A percentile compares a stretch with the other conserved stretches of the same genome.
phyloP scores from a whole-genome alignment of 2,888 invertebrate species.

The Poecilobothrus nobilitatus region DNA sequence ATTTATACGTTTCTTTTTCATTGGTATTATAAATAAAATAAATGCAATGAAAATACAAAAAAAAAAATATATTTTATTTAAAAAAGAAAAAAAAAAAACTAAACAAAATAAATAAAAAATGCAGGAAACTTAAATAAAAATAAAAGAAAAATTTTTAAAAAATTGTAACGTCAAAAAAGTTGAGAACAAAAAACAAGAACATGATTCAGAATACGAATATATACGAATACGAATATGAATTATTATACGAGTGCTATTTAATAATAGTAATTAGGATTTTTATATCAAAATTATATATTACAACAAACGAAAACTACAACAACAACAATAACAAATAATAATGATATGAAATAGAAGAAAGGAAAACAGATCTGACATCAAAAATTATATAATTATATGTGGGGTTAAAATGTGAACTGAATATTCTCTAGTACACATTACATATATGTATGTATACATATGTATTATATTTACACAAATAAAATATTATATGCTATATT shows the following conservation, averaged over 20 bases:
- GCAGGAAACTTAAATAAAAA: too few relatives aligned
- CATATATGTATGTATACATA: too few relatives aligned
- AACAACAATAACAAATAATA: neutral
- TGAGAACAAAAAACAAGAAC: too few relatives aligned
- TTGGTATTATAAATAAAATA: conserved; percentile 1
- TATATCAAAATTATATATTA: neutral
- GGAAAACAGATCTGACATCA: neutral
- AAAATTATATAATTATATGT: neutral
- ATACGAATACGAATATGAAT: neutral
- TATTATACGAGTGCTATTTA: neutral
- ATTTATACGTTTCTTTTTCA: neutral
- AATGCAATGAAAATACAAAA: neutral
- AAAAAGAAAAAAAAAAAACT: neutral
- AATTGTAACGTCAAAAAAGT: too few relatives aligned
- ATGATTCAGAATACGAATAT: too few relatives aligned
- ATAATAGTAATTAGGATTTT: neutral
- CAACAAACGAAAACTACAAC: neutral
- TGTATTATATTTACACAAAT: too few relatives aligned
- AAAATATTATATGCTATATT: too few relatives aligned
- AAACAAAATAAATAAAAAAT: neutral
- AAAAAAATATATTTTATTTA: too few relatives aligned
- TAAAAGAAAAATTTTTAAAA: too few relatives aligned
- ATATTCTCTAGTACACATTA: too few relatives aligned
- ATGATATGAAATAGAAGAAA: neutral
- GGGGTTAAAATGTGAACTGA: too few relatives aligned